Evolutionary conservation across 1,140 invertebrate species (phyloP), one percentile per base, ranked within the genome.

Genomic region (Scaptomyza pallida): DNA sequence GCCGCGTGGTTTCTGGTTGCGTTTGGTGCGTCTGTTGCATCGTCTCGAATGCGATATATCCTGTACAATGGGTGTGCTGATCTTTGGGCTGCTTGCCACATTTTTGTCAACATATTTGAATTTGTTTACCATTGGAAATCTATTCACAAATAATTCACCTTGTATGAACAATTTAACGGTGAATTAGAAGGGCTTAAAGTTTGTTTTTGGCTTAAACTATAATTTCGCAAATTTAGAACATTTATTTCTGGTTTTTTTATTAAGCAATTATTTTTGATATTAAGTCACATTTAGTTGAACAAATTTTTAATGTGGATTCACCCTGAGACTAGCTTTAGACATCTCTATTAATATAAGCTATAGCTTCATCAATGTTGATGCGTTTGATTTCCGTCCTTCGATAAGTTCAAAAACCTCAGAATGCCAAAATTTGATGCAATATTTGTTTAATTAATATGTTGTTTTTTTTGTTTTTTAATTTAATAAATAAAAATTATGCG

Each of bases 41-140:
- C 83, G 78, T 17, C 21, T 89, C 10, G 62, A 85, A 5, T 90
- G 78, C 47, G 80, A 91, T 19, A 43, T 91, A 0, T 89, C 88
- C 30, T 75, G 85, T 51, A 90, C 90, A 1, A 78, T 90, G 76
- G 75, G 44, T 1, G 90, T 91, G 15, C 67, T 91, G 10, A 45
- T 90, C 21, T 91, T 91, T 43, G 90, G 90, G 10, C 43, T 83
- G 5, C 48, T 90, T 44, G 90, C 88, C 50, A 91, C 90, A n/a
- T 78, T 90, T 33, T 61, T 89, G 5, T 81, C 90, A 16, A 91
- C 90, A 3, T 91, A 90, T 54, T 73, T 90, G 45, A 91, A 91
- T 72, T 12, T 91, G 5, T 89, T 91, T 33, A 88, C 70, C 43
- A 57, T 91, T 8, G n/a, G 62, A 0, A 41, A 81, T 67, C 68